Evolutionary conservation across 2,888 invertebrate genomes (phyloP), one percentile per base, ranked within the genome.

Genomic region (Melieria crassipennis): DNA sequence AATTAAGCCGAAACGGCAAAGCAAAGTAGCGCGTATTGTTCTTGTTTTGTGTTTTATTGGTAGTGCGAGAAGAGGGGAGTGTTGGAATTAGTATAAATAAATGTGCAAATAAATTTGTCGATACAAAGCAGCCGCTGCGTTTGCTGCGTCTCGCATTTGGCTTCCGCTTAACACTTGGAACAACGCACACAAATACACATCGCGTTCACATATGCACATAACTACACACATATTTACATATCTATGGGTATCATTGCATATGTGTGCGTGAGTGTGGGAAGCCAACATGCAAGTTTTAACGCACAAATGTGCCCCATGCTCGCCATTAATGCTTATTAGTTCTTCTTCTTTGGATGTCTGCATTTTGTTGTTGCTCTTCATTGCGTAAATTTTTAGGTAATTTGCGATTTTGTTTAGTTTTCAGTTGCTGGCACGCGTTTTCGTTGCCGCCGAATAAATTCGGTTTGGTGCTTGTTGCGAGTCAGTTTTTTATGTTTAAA

Each of bases 241-340:
- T 5, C 16, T 3, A 11, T 50, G 11, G 50, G 11, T 56, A 50
- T 50, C 50, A 3, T 10, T 50, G 2, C 60, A 48, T 48, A 67
- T 58, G 48, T 57, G 45, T 67, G 72, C 66, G 66, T 72, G 69
- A 65, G 47, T 65, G 55, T 73, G 71, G 71, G 66, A 71, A 71
- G 71, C 68, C 69, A 58, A 67, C 69, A 66, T 55, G 66, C 52
- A 70, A 67, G 52, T 66, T 56, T 48, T 11, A 48, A 13, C 45
- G 13, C 56, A 11, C 13, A n/a, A 56, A 16, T 56, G 13, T 56
- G 56, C 13, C 4, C 16, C 4, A 56, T 56, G 16, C 56, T 13
- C 13, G 16, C 13, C 30, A 10, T 50, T 50, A 50, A 11, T 11
- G 9, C 16, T 56, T 56, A 11, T n/a, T 56, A 13, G n/a, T 16